Conservation (phyloP, 2,888 invertebrate species). For the Antheraea assamensis region DNA sequence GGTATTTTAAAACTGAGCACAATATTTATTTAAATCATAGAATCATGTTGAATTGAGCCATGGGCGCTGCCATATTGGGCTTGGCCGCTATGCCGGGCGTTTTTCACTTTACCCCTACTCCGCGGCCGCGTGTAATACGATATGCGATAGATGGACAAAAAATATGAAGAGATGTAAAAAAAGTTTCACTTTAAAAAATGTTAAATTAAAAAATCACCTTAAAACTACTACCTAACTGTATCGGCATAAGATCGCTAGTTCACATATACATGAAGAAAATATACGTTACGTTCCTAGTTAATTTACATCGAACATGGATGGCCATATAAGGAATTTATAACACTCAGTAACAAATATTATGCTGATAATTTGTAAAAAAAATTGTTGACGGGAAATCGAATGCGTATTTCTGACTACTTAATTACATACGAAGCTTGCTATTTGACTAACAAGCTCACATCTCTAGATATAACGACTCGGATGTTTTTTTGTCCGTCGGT, state of each 20-base stretch:
- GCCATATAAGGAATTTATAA: background rate
- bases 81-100: no score
- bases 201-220: no score
- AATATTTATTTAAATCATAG: no score
- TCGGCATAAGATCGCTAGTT: background rate
- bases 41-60: no score
- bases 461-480: constrained; percentile 38
- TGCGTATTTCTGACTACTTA: constrained; percentile 5
- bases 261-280: background rate
- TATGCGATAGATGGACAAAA: no score
- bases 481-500: constrained; percentile 45
- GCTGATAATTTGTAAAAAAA: background rate
- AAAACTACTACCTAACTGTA: no score
- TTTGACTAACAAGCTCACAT: constrained; percentile 35
- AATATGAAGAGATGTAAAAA: no score
- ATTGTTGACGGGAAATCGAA: constrained; percentile 2
- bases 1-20: no score
- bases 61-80: no score
- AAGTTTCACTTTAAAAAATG: no score
- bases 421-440: constrained; percentile 2
- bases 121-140: no score
- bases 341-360: background rate
- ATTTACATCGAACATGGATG: background rate
- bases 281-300: background rate
- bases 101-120: no score